A percentile compares a stretch with the other conserved stretches of the same genome.
These are phyloP conservation scores for Drosophila dives DNA, from an alignment of 2,888 invertebrate genomes.

Conservation along the genomic window DNA sequence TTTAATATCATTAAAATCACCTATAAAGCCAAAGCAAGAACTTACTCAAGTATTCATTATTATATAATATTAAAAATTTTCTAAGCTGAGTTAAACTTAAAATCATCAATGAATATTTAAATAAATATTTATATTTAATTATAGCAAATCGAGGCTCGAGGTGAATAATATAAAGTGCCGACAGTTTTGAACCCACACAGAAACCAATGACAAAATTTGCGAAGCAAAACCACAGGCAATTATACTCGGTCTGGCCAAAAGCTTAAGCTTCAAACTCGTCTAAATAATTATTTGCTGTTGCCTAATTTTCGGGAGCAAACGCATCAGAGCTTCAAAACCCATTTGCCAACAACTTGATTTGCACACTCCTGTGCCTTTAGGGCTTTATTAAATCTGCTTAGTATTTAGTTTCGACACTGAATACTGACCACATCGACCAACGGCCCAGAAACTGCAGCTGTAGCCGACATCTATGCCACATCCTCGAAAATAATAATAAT, in stretches of 20 bases:
- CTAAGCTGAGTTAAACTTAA: no score
- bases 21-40: not conserved
- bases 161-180: constrained; percentile 5
- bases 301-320: constrained; percentile 50
- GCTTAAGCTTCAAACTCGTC: constrained; percentile 12
- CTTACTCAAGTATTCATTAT: not conserved
- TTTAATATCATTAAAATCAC: not conserved
- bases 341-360: constrained; percentile 55
- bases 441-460: constrained; percentile 58
- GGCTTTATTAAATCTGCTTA: constrained; percentile 63
- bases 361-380: constrained; percentile 1
- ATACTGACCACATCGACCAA: constrained; percentile 60
- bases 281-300: constrained; percentile 69
- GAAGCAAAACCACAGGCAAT: constrained; percentile 53
- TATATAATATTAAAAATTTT: not conserved
- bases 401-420: constrained; percentile 65
- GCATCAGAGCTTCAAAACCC: constrained; percentile 56
- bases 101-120: constrained; percentile 4
- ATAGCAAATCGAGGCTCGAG: constrained; percentile 10
- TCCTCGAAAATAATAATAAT: constrained; percentile 59
- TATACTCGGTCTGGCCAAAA: constrained; percentile 31
- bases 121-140: constrained; percentile 25
- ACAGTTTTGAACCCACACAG: constrained; percentile 9
- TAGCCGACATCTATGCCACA: not conserved
- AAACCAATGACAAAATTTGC: constrained; percentile 43